These are phyloP conservation scores for Zosterops hypoxanthus DNA, from an alignment of 2,113 vertebrate genomes.

Conservation along the genomic window DNA sequence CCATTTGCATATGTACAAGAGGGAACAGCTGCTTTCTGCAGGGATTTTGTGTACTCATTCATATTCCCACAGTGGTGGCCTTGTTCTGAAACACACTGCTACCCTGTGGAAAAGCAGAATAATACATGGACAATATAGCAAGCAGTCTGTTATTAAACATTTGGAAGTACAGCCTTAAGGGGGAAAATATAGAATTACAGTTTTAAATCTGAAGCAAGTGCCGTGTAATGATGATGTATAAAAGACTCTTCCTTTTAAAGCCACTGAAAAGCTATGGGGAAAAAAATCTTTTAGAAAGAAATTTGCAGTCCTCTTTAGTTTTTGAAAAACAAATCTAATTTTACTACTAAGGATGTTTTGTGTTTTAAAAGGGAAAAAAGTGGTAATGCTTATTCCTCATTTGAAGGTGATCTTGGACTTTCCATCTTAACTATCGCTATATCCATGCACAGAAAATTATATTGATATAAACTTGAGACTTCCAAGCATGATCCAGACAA, in stretches of 20 bases:
- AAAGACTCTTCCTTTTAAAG: neutral
- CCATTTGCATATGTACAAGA: slow-evolving; percentile 56
- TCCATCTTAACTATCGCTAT: neutral
- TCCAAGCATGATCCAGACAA: neutral
- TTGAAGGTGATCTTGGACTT: neutral
- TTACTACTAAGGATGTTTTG: neutral
- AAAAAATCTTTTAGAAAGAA: neutral
- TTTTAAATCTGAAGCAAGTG: neutral
- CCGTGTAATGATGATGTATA: neutral
- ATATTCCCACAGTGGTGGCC: slow-evolving; percentile 53
- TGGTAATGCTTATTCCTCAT: neutral
- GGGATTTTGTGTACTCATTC: slow-evolving; percentile 58
- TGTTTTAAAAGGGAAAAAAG: neutral
- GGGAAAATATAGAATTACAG: neutral
- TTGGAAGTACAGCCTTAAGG: neutral
- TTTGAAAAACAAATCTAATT: neutral
- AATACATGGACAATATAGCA: slow-evolving; percentile 42
- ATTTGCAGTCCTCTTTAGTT: neutral
- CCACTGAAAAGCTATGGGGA: neutral
- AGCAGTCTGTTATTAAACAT: slow-evolving; percentile 3
- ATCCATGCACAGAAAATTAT: neutral
- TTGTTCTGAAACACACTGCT: slow-evolving; percentile 72
- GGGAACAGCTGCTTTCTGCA: slow-evolving; percentile 66
- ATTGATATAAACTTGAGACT: neutral
- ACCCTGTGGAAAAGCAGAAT: slow-evolving; percentile 70